These are phyloP conservation scores for Hemaris fuciformis DNA, from an alignment of 2,888 invertebrate species.

Conservation along the genomic window DNA sequence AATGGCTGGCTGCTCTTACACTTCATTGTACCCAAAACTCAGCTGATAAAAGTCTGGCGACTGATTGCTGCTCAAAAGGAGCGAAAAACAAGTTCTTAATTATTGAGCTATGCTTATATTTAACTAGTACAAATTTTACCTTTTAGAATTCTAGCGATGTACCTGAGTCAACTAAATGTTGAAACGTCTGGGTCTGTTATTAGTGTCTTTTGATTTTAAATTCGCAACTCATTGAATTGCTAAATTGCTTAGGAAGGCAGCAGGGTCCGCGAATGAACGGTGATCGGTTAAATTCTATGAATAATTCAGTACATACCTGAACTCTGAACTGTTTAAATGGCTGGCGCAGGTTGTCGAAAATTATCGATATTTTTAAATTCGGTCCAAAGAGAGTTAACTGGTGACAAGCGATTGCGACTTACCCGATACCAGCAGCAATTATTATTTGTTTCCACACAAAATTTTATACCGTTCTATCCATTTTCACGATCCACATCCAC, in stretches of 20 bases:
- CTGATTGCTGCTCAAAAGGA: too few relatives aligned
- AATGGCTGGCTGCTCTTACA: too few relatives aligned
- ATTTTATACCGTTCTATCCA: too few relatives aligned
- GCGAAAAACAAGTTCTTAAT: too few relatives aligned
- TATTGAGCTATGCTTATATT: background rate
- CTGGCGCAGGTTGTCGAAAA: background rate
- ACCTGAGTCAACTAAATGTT: background rate
- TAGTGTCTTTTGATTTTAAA: constrained; percentile 22
- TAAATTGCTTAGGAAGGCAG: constrained; percentile 44
- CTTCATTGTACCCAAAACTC: too few relatives aligned
- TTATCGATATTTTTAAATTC: too few relatives aligned
- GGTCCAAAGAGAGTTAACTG: too few relatives aligned
- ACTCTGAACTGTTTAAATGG: constrained; percentile 7
- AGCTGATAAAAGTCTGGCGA: too few relatives aligned
- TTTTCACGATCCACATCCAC: too few relatives aligned
- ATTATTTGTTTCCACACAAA: too few relatives aligned
- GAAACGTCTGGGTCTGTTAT: background rate
- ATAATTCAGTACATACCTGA: constrained; percentile 44
- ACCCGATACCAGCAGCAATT: too few relatives aligned
- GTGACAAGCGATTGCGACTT: too few relatives aligned
- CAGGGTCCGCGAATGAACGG: constrained; percentile 30
- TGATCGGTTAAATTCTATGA: constrained; percentile 48
- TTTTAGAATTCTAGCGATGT: background rate
- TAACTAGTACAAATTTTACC: background rate
- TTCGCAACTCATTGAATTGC: constrained; percentile 53